Conservation (phyloP, 2,888 invertebrate species). For the Parnassius smintheus region DNA sequence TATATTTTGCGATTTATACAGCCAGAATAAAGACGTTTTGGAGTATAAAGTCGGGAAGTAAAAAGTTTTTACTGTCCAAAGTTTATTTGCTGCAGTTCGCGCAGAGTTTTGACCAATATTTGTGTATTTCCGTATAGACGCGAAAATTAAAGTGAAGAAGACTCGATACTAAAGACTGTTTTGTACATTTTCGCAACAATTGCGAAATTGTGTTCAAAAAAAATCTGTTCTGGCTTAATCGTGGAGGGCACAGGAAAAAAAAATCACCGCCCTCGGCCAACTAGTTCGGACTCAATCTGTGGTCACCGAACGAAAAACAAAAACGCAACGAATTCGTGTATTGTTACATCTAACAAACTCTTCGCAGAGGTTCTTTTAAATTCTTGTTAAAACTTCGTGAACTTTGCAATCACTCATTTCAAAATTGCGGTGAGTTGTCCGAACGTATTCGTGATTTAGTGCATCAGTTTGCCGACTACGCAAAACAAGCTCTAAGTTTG, state of each 20-base stretch:
- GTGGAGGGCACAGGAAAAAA: slow-evolving; percentile 57
- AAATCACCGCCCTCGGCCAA: slow-evolving; percentile 64
- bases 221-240: slow-evolving; percentile 59
- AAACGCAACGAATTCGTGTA: slow-evolving; percentile 67
- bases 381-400: slow-evolving; percentile 65
- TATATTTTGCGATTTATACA: slow-evolving; percentile 73
- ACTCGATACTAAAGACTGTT: slow-evolving; percentile 79
- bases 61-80: slow-evolving; percentile 62
- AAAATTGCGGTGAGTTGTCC: slow-evolving; percentile 73
- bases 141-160: slow-evolving; percentile 66
- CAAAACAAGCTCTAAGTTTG: slow-evolving; percentile 57
- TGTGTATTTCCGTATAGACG: slow-evolving; percentile 80
- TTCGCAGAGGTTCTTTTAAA: slow-evolving; percentile 61
- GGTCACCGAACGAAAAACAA: slow-evolving; percentile 76
- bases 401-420: slow-evolving; percentile 56
- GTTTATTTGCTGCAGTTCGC: slow-evolving; percentile 71
- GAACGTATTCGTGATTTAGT: slow-evolving; percentile 70
- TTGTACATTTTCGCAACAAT: slow-evolving; percentile 79
- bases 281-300: slow-evolving; percentile 74
- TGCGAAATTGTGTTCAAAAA: slow-evolving; percentile 81
- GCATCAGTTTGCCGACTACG: slow-evolving; percentile 60
- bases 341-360: slow-evolving; percentile 50
- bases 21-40: slow-evolving; percentile 71
- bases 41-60: slow-evolving; percentile 71
- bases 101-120: slow-evolving; percentile 73